Evolutionary conservation across 92 coral and sea anemone species (phyloP), one percentile per base, ranked within the genome.

Genomic region (Palythoa heliodiscus): DNA sequence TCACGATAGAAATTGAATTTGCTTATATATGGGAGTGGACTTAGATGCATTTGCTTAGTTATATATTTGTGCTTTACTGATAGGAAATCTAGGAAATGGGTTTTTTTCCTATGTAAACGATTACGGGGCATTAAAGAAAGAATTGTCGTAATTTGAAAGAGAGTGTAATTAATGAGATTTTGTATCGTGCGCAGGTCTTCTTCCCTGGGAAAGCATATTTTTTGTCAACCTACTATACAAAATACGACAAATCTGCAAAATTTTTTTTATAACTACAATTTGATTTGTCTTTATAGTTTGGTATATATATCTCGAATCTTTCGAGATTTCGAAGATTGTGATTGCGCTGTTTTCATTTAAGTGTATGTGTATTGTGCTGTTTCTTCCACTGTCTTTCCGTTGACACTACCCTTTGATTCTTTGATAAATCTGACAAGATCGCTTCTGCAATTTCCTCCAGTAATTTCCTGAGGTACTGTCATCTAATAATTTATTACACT

Each of bases 381-480:
- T 94, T 93, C 91, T 88, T 87, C 93, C 87, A 88, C 93, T 95
- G 92, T 92, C 91, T 89, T 72, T 86, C 88, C 86, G 92, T 92
- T 94, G 98, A 94, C 98, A 94, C 93, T 87, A 93, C 89, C 91
- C 89, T 93, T 88, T 94, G 98, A 94, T 94, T 83, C 98, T 91
- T 89, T 94, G 98, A 94, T 94, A 94, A 93, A 90, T 92, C 95
- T 94, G 98, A 94, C 98, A 94, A 92, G 98, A 88, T 92, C 92
- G 98, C 95, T 95, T 82, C 92, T 94, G 98, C 98, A 94, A 94
- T 94, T 94, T 94, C 98, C 98, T 94, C 95, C 88, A 90, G 98
- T 94, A 94, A 94, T 94, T 94, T 94, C 98, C 98, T 94, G 98
- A 94, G 92, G 98, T 92, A 94, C 95, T 94, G 98, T 94, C 98